Evolutionary conservation across 2,797 vertebrate genomes (phyloP).

Genomic region (Ctenopoma kingsleyae): DNA sequence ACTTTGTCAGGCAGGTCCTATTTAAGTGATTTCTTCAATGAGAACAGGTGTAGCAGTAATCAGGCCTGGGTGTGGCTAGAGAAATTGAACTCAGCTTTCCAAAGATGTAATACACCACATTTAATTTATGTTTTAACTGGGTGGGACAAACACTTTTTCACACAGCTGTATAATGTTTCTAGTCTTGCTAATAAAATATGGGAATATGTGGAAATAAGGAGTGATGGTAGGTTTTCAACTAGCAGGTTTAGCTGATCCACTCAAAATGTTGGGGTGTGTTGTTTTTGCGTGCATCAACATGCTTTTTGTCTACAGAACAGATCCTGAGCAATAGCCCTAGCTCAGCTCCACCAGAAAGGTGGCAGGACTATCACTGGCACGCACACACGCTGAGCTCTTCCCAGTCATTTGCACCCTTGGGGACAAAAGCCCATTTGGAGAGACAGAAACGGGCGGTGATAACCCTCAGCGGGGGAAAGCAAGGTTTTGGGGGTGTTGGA

Average conservation of each 20-base stretch:
- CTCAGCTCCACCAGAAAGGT: slow-evolving; percentile 63
- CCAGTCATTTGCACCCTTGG: slow-evolving; percentile 66
- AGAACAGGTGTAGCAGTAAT: too few species aligned
- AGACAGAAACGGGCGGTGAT: slow-evolving; percentile 64
- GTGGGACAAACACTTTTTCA: too few species aligned
- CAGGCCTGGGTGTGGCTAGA: too few species aligned
- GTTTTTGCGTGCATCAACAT: slow-evolving; percentile 34
- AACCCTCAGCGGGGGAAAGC: slow-evolving; percentile 63
- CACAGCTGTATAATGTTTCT: too few species aligned
- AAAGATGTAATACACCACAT: too few species aligned
- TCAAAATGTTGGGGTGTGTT: slow-evolving; percentile 32
- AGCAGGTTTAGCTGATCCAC: slow-evolving; percentile 30
- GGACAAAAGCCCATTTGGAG: slow-evolving; percentile 69
- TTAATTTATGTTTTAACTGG: not conserved
- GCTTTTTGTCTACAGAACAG: slow-evolving; percentile 49
- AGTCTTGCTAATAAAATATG: not conserved
- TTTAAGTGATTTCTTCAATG: too few species aligned
- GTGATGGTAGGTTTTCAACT: slow-evolving; percentile 18
- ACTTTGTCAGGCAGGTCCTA: too few species aligned
- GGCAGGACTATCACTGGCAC: slow-evolving; percentile 66
- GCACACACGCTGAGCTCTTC: slow-evolving; percentile 63
- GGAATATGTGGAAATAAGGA: not conserved
- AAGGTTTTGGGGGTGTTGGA: slow-evolving; percentile 65
- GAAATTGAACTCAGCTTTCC: too few species aligned
- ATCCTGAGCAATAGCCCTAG: slow-evolving; percentile 40